Evolutionary conservation across 1,140 invertebrate species (phyloP), one percentile per base, ranked within the genome.

Genomic region (Drosophila sucinea): DNA sequence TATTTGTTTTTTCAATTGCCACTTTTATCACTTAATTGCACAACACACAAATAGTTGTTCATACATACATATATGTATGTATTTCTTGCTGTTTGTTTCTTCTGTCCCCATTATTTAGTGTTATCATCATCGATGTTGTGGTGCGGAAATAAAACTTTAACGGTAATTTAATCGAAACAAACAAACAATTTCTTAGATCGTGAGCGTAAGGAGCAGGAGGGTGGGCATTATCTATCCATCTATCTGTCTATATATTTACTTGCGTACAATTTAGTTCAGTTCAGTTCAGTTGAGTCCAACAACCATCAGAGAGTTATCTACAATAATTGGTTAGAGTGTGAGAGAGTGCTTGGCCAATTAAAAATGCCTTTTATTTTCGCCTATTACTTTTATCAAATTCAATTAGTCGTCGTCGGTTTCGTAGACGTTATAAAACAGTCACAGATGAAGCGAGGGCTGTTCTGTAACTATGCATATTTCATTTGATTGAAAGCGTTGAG

Each of bases 361-460:
- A 80, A 80, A 80, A 51, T 51, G 44, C 44, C 44, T 51, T 51
- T 51, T 51, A 25, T 51, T 51, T 51, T 51, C 44, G 73, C 70
- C 67, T 70, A 60, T 67, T 29, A 58, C 55, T 55, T 77, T 82
- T 82, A 82, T 82, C 79, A 82, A 82, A 82, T 81, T 84, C 81
- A 84, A 84, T 84, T 81, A 84, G 79, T 71, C 41, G 60, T 30
- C 62, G 32, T 67, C 67, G 56, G 55, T 57, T 27, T 57, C 55
- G 30, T 23, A 47, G 25, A 47, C 6, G 44, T 47, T 47, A 23
- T 2, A 47, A 47, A 25, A 47, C 17, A 44, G n/a, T 44, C 17
- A 47, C 2, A 47, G 23, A 17, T n/a, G 11, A 41, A 4, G 44
- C 44, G 44, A 47, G 44, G 44, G 44, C 44, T 25, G 44, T 25